Conservation (phyloP, 2,888 invertebrate species). For the Phyllotreta striolata region DNA sequence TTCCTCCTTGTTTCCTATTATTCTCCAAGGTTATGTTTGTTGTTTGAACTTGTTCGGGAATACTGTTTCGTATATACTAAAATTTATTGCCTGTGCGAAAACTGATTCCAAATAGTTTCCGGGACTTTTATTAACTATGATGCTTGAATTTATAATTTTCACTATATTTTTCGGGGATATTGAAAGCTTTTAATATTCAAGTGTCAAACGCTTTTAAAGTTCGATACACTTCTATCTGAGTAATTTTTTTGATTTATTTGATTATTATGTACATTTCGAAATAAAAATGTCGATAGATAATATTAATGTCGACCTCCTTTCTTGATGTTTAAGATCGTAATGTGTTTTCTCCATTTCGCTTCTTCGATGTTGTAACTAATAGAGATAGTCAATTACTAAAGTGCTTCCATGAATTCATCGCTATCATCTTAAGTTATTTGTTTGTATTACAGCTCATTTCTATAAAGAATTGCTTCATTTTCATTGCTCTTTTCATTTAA, state of each 20-base stretch:
- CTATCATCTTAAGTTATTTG: constrained; percentile 13
- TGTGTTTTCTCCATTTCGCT: constrained; percentile 1
- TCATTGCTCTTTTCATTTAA: too few relatives aligned
- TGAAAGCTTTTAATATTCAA: too few relatives aligned
- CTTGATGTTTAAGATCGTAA: not conserved
- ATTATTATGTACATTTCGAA: too few relatives aligned
- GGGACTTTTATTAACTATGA: not conserved
- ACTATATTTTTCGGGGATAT: too few relatives aligned
- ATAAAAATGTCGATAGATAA: too few relatives aligned
- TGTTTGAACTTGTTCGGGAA: constrained; percentile 19
- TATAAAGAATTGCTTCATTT: not conserved
- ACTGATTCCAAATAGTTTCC: not conserved
- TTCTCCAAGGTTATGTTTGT: constrained; percentile 27
- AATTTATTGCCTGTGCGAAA: constrained; percentile 10
- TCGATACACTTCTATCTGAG: not conserved
- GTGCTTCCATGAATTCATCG: constrained; percentile 9
- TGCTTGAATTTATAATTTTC: not conserved
- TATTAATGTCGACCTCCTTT: too few relatives aligned
- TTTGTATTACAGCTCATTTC: constrained; percentile 8
- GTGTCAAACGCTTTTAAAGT: not conserved
- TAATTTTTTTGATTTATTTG: not conserved
- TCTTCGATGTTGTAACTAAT: constrained; percentile 6
- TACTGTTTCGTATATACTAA: constrained; percentile 20
- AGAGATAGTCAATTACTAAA: constrained; percentile 14
- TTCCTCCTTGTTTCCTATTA: constrained; percentile 25